These are phyloP conservation scores for Isaurus tuberculatus DNA, from an alignment of 92 coral and sea anemone genomes.

Conservation along the genomic window DNA sequence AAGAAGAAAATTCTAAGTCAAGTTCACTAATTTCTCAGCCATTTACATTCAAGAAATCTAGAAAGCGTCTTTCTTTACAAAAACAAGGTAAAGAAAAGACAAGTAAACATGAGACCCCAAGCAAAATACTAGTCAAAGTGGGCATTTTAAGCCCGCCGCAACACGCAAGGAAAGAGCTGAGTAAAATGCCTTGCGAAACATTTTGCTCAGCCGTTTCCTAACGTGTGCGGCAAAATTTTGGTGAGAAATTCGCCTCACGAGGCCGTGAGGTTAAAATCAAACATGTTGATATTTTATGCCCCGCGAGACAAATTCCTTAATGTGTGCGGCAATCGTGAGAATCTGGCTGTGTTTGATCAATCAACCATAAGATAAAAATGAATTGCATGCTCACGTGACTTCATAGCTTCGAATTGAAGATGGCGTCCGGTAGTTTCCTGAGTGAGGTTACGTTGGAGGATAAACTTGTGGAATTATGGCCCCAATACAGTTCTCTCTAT, in stretches of 20 bases:
- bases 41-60: too few relatives aligned
- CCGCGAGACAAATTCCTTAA: slow-evolving; percentile 33
- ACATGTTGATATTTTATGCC: slow-evolving; percentile 23
- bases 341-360: slow-evolving; percentile 38
- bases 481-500: slow-evolving; percentile 45
- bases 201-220: slow-evolving; percentile 14
- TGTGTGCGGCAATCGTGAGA: slow-evolving; percentile 47
- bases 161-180: slow-evolving; percentile 17
- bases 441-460: slow-evolving; percentile 54
- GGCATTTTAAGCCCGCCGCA: slow-evolving; percentile 2
- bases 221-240: neutral
- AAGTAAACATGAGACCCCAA: too few relatives aligned
- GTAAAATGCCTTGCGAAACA: neutral
- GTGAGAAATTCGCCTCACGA: too few relatives aligned
- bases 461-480: slow-evolving; percentile 61
- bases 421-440: slow-evolving; percentile 46
- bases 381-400: slow-evolving; percentile 40
- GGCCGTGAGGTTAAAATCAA: slow-evolving; percentile 25
- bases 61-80: too few relatives aligned
- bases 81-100: too few relatives aligned
- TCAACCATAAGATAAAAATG: slow-evolving; percentile 24
- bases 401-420: slow-evolving; percentile 4
- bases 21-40: too few relatives aligned
- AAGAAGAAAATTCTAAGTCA: too few relatives aligned
- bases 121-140: too few relatives aligned